A percentile compares a stretch with the other conserved stretches of the same genome.
Conservation (phyloP, 2,113 vertebrate species). For the Elaphurus davidianus region DNA sequence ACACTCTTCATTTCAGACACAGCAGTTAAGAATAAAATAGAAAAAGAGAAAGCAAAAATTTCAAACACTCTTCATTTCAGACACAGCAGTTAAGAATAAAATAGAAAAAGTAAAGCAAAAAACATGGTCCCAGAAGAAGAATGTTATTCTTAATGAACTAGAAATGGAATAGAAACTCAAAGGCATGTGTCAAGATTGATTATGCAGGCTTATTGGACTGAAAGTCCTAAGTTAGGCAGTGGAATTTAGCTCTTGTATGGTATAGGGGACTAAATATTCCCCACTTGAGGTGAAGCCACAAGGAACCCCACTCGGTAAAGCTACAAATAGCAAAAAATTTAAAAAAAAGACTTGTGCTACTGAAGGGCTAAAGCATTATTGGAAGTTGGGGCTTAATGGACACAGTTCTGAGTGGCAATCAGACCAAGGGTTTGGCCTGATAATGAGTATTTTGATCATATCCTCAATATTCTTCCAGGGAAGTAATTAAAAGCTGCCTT, state of each 20-base stretch:
- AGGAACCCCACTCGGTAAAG: neutral
- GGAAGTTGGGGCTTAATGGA: neutral
- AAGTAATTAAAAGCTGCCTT: constrained; percentile 3
- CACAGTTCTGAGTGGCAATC: neutral
- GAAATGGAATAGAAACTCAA: neutral
- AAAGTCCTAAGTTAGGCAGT: neutral
- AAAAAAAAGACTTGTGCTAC: neutral
- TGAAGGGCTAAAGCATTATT: neutral
- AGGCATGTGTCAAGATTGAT: neutral
- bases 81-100: no score
- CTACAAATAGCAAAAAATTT: neutral
- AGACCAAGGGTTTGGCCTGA: neutral
- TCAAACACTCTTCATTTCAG: no score
- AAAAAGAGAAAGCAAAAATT: neutral
- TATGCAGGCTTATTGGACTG: neutral
- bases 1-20: no score
- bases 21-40: no score
- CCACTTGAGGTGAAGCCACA: neutral
- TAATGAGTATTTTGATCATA: neutral
- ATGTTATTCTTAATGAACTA: neutral
- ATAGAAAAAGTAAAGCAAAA: neutral
- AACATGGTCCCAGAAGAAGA: neutral
- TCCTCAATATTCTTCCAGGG: neutral
- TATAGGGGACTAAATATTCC: neutral
- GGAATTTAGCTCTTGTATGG: neutral